Conservation (phyloP, 2,888 invertebrate species). For the Cloeon dipterum region DNA sequence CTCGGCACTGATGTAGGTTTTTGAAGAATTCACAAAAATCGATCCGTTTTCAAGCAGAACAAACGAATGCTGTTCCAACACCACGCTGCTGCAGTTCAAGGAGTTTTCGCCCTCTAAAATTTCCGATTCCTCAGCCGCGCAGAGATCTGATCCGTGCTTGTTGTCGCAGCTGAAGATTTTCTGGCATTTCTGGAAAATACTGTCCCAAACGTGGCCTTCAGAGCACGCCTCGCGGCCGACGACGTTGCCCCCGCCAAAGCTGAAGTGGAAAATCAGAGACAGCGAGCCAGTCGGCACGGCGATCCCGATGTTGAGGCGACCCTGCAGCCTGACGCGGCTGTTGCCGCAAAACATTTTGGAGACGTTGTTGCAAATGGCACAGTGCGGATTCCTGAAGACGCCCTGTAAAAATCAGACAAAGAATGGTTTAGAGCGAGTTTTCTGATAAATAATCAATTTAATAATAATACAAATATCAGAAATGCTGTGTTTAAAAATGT, state of each 20-base stretch:
- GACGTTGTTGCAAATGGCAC: conserved; percentile 12
- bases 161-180: neutral
- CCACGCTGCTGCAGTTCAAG: neutral
- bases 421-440: too few species aligned
- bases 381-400: conserved; percentile 14
- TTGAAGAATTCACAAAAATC: neutral
- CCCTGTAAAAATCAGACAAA: conserved; percentile 1
- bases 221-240: neutral
- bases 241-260: conserved; percentile 6
- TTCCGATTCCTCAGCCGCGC: too few species aligned
- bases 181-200: conserved; percentile 10
- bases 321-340: neutral
- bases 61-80: conserved; percentile 5
- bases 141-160: neutral
- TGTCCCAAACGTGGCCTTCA: conserved; percentile 12
- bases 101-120: too few species aligned
- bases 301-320: too few species aligned
- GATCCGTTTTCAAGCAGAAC: conserved; percentile 7
- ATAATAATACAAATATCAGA: too few species aligned
- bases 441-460: too few species aligned
- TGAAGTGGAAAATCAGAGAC: conserved; percentile 8
- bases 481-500: too few species aligned
- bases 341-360: too few species aligned
- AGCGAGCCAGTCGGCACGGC: conserved; percentile 1
- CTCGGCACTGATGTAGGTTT: neutral